Evolutionary conservation across 2,888 invertebrate species (phyloP).

Genomic region (Brachynemurus nebulosus): DNA sequence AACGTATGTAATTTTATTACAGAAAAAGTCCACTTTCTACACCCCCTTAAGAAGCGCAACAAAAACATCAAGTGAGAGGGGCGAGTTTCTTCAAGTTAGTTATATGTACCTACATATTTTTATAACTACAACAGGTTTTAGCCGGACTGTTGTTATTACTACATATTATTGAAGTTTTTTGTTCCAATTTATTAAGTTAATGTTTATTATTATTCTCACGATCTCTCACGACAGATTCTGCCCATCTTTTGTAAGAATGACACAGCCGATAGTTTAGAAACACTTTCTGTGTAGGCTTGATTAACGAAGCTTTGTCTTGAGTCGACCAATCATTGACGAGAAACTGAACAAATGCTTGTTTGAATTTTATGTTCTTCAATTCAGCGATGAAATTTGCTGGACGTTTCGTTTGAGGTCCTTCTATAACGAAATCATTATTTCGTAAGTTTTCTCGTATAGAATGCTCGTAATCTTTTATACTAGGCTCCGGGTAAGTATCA

Average conservation of each 20-base stretch:
- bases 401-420: constrained; percentile 1
- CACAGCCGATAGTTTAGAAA: neutral
- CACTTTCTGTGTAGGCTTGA: neutral
- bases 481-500: neutral
- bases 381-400: neutral
- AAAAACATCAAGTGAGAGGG: no score
- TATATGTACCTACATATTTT: no score
- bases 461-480: neutral
- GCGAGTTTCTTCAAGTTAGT: no score
- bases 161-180: no score
- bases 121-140: no score
- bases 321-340: neutral
- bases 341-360: neutral
- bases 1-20: no score
- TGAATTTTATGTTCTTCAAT: neutral
- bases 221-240: neutral
- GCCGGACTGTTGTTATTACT: no score
- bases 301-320: neutral
- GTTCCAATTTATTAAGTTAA: no score
- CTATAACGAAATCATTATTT: neutral
- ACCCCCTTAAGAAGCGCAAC: no score
- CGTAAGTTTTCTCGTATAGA: neutral
- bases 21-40: no score
- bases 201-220: no score
- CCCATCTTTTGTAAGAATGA: neutral